Evolutionary conservation across 1,140 invertebrate species (phyloP).

Genomic region (Microplitis demolitor): DNA sequence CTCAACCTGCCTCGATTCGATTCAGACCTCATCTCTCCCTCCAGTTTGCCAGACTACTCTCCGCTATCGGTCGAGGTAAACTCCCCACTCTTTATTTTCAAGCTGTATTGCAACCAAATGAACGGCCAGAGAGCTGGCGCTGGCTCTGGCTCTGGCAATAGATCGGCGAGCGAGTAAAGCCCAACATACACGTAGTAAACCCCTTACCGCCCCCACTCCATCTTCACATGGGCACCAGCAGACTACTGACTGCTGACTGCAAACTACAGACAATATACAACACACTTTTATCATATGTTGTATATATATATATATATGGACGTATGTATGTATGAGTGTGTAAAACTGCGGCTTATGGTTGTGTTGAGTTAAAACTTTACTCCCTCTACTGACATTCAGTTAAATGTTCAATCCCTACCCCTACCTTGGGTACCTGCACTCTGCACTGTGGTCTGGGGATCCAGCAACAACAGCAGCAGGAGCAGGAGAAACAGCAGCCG

Average conservation of each 20-base stretch:
- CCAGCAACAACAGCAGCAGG: neutral
- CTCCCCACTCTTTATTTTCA: slow-evolving; percentile 7
- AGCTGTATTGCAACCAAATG: neutral
- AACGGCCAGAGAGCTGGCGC: neutral
- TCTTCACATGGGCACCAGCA: neutral
- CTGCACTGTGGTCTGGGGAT: neutral
- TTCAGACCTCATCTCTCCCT: slow-evolving; percentile 36
- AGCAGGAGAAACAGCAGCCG: neutral
- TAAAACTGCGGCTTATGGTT: no score
- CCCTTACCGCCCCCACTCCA: neutral
- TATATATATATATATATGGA: no score
- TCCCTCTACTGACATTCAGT: neutral
- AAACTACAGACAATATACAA: no score
- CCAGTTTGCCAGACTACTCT: slow-evolving; percentile 19
- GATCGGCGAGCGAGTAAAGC: no score
- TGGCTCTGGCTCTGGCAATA: no score
- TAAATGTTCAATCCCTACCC: neutral
- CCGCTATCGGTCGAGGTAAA: slow-evolving; percentile 14
- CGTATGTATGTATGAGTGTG: no score
- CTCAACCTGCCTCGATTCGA: slow-evolving; percentile 34
- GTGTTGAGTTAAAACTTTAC: neutral
- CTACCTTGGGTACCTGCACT: neutral
- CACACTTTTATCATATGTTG: no score
- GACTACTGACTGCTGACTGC: no score
- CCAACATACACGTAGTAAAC: no score